Evolutionary conservation across 2,797 vertebrate species (phyloP), one percentile per base, ranked within the genome.

Genomic region (Psittacula echo): DNA sequence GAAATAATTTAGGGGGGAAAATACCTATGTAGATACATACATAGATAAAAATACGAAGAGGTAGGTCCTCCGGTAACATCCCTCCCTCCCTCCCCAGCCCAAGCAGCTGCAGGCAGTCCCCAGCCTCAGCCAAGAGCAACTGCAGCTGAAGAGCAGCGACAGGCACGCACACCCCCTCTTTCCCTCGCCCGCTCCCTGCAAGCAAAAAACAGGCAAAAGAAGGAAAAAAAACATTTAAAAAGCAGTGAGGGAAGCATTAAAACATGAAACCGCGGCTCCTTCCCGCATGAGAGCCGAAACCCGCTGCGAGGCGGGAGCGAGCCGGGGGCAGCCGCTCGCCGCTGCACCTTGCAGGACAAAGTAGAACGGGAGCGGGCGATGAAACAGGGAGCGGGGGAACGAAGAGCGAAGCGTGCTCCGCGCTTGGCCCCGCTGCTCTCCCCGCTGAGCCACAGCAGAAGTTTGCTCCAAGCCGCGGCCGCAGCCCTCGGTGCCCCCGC

Each of bases 91-190:
- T n/a, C 42, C 77, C 27, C 54, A 86, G 14, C 58, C 85, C 85
- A 11, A 92, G 89, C 95, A 95, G 94, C 96, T 93, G 95, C 89
- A 51, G 62, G 24, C 89, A 32, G 82, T 85, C 60, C 79, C 85
- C 58, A 24, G 62, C 82, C 91, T 90, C 65, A 85, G 85, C 48
- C 66, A 42, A 68, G 56, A 93, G 70, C 95, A 96, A 95, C 89
- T 93, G 94, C 85, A 86, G 93, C 87, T 92, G 68, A 96, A 84
- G 39, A 93, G 82, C 89, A 78, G 81, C 66, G 61, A 93, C 83
- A 96, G 89, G 37, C 62, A 82, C 51, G 37, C 92, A 19, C 65
- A 83, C 1, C 26, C 76, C 22, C 64, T 32, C 45, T 26, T 53
- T 26, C 61, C 56, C 61, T 80, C 89, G 22, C 71, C 53, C 78